Evolutionary conservation across 2,113 vertebrate genomes (phyloP).

Genomic region (Pyrgilauda ruficollis): DNA sequence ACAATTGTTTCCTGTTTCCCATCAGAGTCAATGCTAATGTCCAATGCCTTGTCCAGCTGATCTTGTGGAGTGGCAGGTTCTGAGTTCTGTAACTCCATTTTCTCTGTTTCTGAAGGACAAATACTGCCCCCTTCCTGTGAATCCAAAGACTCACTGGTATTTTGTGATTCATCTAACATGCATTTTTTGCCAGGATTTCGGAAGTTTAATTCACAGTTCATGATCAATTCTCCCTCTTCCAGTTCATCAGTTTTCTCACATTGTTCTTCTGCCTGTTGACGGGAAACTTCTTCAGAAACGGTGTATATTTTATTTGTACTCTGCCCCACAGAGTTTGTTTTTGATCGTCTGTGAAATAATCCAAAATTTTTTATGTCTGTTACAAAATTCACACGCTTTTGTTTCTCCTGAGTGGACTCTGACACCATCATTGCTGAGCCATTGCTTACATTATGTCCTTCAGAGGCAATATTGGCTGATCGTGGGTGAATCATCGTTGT

Average conservation of each 20-base stretch:
- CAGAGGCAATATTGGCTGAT: conserved; percentile 63
- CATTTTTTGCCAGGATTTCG: conserved; percentile 58
- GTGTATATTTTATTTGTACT: conserved; percentile 80
- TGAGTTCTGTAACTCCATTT: conserved; percentile 50
- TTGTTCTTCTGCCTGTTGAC: conserved; percentile 66
- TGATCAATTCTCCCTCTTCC: conserved; percentile 53
- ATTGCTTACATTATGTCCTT: conserved; percentile 72
- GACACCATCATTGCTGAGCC: conserved; percentile 70
- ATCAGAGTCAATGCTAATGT: conserved; percentile 45
- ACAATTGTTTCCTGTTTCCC: conserved; percentile 56
- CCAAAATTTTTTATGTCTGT: conserved; percentile 75
- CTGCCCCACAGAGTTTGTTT: conserved; percentile 63
- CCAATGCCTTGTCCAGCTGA: conserved; percentile 14
- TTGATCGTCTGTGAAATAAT: conserved; percentile 80
- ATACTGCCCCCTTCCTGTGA: conserved; percentile 34
- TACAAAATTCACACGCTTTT: conserved; percentile 74
- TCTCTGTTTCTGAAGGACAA: conserved; percentile 47
- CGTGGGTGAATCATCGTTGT: conserved; percentile 74
- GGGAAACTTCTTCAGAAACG: conserved; percentile 79
- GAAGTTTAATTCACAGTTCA: conserved; percentile 66
- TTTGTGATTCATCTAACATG: not conserved
- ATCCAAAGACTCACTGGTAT: conserved; percentile 5
- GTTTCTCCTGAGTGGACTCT: conserved; percentile 72
- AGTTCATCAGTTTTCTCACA: conserved; percentile 60
- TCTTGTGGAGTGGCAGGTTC: conserved; percentile 39